Evolutionary conservation across 2,113 vertebrate species (phyloP), one percentile per base, ranked within the genome.

Genomic region (Polyodon spathula): DNA sequence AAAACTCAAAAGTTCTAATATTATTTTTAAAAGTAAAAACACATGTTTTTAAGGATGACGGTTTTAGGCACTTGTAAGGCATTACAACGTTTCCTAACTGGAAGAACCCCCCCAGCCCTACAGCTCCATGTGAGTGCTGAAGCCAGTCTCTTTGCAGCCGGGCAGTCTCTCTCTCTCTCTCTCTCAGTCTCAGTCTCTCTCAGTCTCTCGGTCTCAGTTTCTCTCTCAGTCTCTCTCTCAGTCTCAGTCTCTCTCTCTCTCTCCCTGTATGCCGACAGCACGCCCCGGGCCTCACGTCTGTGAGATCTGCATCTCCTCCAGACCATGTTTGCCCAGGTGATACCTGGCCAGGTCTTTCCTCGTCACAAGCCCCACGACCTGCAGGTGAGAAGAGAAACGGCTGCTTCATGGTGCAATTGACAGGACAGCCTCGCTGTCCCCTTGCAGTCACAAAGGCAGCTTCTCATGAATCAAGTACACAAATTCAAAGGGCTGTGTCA

Each of bases 261-360:
- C 54, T 43, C 15, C 17, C 39, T 37, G 40, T 10, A 41, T 11
- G 15, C 8, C 9, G 4, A 8, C 8, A 14, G 40, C 40, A 43
- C 11, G 12, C 17, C n/a, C 48, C 16, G 10, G 40, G 37, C 5
- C 8, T 92, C 94, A 98, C 0, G 93, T 95, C 81, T 98, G 94
- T 0, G 96, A 90, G 83, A 97, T 72, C 0, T 90, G 89, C 37
- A 99, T 83, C 73, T 99, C 96, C 71, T 98, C 95, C 60, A 99
- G 81, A 37, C 95, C 95, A 12, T 94, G 86, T 75, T 95, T 97
- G 2, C 94, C 93, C 59, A 96, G 70, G 52, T 96, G 91, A 75
- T 99, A 98, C 54, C 96, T 85, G 60, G 96, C 96, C 1, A 99
- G 81, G 66, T 99, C 96, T 78, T 99, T 99, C 73, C 96, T 85